Evolutionary conservation across 2,113 vertebrate species (phyloP), one percentile per base, ranked within the genome.

Genomic region (Carollia perspicillata): DNA sequence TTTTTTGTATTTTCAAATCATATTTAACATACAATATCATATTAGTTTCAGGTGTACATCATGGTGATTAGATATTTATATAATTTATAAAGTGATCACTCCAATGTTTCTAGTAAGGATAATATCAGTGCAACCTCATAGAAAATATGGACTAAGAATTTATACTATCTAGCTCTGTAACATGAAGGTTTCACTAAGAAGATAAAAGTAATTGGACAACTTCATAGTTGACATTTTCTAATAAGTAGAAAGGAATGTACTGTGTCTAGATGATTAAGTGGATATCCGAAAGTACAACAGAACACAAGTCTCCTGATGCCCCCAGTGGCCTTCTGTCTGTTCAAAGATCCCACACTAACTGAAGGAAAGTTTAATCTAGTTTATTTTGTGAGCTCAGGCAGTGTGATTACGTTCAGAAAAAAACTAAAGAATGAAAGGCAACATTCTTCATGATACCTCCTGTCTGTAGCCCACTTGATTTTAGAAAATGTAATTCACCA

Each of bases 121-220:
- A 92, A 85, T 1, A 83, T 79, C 84, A 93, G 77, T 79, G 1
- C 35, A 66, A 0, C n/a, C 85, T 96, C 16, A 51, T 63, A n/a
- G 3, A 66, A 91, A 95, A 22, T 71, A 23, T 49, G 94, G 89
- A 7, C 1, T 95, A 37, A 49, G 40, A 65, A 83, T 93, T 97
- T 20, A 2, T 65, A 12, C n/a, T n/a, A 4, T 60, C 6, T 8
- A 47, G n/a, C 2, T 89, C 35, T 79, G 0, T 49, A 33, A 26
- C 11, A 66, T 33, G 14, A 93, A 88, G 86, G 6, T 0, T 20
- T 79, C 16, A 71, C 2, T 12, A 75, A 92, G 42, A 8, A 79
- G 20, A 42, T 14, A 58, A 84, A 97, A 95, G 2, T 12, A 63
- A 88, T 84, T 79, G 40, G 23, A 84, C 11, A 89, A 23, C 7